Base-by-base conservation (phyloP, 1,140 invertebrate species). In the Delia radicum region DNA sequence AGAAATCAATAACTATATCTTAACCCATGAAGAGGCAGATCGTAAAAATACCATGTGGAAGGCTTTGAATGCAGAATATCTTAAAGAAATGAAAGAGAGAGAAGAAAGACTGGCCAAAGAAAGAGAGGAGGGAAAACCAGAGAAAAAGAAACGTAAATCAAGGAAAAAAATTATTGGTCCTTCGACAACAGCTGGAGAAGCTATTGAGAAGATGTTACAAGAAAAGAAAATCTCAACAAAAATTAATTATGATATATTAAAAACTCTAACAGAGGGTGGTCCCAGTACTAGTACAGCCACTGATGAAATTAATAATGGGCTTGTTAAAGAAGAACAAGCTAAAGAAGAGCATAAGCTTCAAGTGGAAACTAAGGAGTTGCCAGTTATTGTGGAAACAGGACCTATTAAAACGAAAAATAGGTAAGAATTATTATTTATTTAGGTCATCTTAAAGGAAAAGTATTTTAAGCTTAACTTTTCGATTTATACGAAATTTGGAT, bases 201-300 rank as follows among this genome's bases (percentile, higher is more conserved):
- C 96, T 0, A 96, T 98, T 29, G 95, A 96, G 82, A 97, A 96
- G 86, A 96, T 98, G 91, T 86, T 98, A 7, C 93, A 96, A 79
- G 96, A 98, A 80, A 98, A 97, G 86, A 95, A 95, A 83, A 94
- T 99, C 75, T 98, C 97, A 0, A 93, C 91, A 5, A 99, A 99
- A 90, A 98, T 99, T 33, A 98, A 99, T 87, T 99, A 99, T 83
- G 97, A 99, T 80, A 97, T 99, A 21, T 87, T 99, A 13, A 96
- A 95, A 81, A 94, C 91, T 82, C 73, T 85, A 3, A 85, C 82
- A 1, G 82, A 84, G 15, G 78, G 80, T 73, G 80, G 79, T 21
- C 48, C 75, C n/a, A 55, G 75, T 7, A 79, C 3, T 15, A 76
- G 31, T 26, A 31, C 29, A 3, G 71, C 24, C 10, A 18, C 18